Conservation (phyloP, 1,140 invertebrate genomes). For the Trissolcus basalis region DNA sequence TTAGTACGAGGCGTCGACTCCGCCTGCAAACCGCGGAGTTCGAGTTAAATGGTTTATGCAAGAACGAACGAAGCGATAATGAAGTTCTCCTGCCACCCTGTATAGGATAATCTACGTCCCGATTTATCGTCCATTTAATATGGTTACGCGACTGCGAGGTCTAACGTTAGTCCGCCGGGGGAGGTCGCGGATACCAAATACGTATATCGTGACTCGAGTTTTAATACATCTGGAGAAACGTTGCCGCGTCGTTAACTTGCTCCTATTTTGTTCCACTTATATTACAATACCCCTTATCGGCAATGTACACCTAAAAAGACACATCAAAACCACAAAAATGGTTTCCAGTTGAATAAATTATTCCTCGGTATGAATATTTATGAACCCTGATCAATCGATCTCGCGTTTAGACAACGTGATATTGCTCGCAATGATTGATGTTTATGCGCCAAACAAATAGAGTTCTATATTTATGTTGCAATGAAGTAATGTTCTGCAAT, state of each 20-base stretch:
- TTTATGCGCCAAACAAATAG: slow-evolving; percentile 11
- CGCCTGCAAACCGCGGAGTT: slow-evolving; percentile 73
- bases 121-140: slow-evolving; percentile 75
- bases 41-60: slow-evolving; percentile 76
- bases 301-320: neutral
- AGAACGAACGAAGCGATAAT: slow-evolving; percentile 75
- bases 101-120: slow-evolving; percentile 72
- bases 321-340: no score
- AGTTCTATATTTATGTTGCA: slow-evolving; percentile 17
- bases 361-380: slow-evolving; percentile 8
- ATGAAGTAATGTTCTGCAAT: slow-evolving; percentile 14
- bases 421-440: slow-evolving; percentile 10
- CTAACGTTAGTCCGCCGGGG: slow-evolving; percentile 42
- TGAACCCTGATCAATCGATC: slow-evolving; percentile 7
- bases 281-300: slow-evolving; percentile 8
- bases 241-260: slow-evolving; percentile 13
- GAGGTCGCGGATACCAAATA: slow-evolving; percentile 52
- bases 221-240: slow-evolving; percentile 46
- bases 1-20: slow-evolving; percentile 72
- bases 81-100: slow-evolving; percentile 70
- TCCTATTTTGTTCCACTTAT: slow-evolving; percentile 30
- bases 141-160: slow-evolving; percentile 62
- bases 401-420: slow-evolving; percentile 15
- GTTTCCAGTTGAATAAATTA: no score
- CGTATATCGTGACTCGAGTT: slow-evolving; percentile 47